Percentiles rank a stretch among this genome's conserved stretches.
These are phyloP conservation scores for Eulemur macaco DNA, from an alignment of 2,113 vertebrate genomes.

Conservation along the genomic window DNA sequence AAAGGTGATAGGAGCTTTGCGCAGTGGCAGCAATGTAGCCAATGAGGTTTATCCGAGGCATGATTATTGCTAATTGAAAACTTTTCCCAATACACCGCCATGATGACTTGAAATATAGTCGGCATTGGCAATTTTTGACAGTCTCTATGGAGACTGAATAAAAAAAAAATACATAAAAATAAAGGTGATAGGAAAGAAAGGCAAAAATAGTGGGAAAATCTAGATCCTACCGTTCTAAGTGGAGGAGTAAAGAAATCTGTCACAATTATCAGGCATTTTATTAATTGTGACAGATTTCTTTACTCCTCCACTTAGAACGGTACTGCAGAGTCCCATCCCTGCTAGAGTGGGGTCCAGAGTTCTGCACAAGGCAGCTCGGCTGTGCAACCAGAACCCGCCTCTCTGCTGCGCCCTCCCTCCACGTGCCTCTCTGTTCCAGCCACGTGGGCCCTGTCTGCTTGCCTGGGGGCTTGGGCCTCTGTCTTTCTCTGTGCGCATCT, in stretches of 20 bases:
- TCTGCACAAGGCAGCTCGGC: neutral
- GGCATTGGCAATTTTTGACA: too few relatives aligned
- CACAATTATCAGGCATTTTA: too few relatives aligned
- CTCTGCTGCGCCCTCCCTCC: rapidly evolving
- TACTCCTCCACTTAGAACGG: neutral
- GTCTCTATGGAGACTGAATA: too few relatives aligned
- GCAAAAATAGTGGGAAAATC: neutral
- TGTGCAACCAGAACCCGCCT: neutral
- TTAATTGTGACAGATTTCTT: neutral
- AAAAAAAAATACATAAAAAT: neutral
- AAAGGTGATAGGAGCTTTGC: neutral
- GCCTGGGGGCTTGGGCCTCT: too few relatives aligned
- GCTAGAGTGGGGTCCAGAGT: too few relatives aligned
- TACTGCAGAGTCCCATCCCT: rapidly evolving
- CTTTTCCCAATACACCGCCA: too few relatives aligned
- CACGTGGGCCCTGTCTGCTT: too few relatives aligned
- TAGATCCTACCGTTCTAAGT: neutral
- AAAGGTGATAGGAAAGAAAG: neutral
- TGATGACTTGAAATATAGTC: too few relatives aligned
- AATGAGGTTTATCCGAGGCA: too few relatives aligned
- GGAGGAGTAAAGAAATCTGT: too few relatives aligned
- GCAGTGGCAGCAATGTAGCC: too few relatives aligned
- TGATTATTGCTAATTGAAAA: too few relatives aligned
- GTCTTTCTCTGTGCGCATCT: neutral
- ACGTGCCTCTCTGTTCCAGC: neutral